phyloP scores from a whole-genome alignment of 2,888 invertebrate species.

The Acholoe squamosa region DNA sequence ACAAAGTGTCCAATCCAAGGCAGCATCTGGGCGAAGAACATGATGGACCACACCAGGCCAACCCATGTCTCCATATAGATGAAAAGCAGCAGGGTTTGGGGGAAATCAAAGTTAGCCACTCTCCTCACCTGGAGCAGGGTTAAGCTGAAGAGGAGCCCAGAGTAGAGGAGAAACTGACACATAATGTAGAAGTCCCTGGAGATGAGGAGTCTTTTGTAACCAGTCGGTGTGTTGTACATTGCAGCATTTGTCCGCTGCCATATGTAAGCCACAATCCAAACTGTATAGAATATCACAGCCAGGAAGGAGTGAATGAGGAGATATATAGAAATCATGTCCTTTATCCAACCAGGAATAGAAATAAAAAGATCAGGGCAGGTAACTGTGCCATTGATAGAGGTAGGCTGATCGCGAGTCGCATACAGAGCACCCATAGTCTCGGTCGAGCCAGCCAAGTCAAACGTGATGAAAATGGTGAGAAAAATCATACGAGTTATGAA shows the following conservation, averaged over 20 bases:
- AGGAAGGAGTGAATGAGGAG: slow-evolving; percentile 27
- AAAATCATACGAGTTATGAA: slow-evolving; percentile 47
- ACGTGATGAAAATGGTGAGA: slow-evolving; percentile 1
- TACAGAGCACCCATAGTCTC: neutral
- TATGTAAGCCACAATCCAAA: neutral
- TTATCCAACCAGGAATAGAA: neutral
- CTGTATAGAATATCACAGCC: neutral
- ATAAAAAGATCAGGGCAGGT: neutral
- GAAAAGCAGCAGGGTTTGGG: neutral
- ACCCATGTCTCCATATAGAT: slow-evolving; percentile 58
- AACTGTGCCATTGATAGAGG: neutral
- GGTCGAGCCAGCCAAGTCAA: slow-evolving; percentile 1
- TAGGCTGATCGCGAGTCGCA: neutral
- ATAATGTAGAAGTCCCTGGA: slow-evolving; percentile 51
- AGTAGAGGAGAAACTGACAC: slow-evolving; percentile 45
- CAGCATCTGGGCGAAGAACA: slow-evolving; percentile 58
- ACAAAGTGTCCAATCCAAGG: slow-evolving; percentile 55
- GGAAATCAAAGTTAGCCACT: neutral
- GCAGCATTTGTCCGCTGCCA: neutral
- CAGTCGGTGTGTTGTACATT: slow-evolving; percentile 30
- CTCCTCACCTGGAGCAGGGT: neutral
- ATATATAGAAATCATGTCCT: neutral
- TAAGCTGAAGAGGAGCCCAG: neutral
- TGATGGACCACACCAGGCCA: slow-evolving; percentile 13
- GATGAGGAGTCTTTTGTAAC: slow-evolving; percentile 43